Evolutionary conservation across 2,888 invertebrate species (phyloP).

Genomic region (Agrenia bidenticulata): DNA sequence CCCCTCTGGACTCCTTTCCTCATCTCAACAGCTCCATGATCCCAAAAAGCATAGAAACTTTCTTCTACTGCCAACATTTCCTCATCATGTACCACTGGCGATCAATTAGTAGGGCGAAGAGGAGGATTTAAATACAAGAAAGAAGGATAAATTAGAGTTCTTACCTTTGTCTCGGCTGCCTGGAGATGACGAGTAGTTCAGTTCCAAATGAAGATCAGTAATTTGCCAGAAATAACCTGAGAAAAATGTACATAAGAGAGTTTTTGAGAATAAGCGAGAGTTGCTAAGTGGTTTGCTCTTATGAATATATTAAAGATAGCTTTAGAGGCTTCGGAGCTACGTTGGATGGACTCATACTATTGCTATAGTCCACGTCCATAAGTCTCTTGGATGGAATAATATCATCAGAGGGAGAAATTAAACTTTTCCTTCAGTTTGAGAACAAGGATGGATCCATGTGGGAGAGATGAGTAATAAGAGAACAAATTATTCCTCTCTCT

Average conservation of each 20-base stretch:
- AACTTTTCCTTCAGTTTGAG: slow-evolving; percentile 1
- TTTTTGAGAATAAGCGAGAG: background rate
- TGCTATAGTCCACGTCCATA: background rate
- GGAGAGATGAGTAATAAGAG: slow-evolving; percentile 15
- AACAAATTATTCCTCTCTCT: slow-evolving; percentile 20
- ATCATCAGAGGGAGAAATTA: slow-evolving; percentile 12
- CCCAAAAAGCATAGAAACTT: too few relatives aligned
- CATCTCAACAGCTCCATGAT: background rate
- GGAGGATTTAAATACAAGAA: slow-evolving; percentile 1
- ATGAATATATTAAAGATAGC: slow-evolving; percentile 14
- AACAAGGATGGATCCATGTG: background rate
- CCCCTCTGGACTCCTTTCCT: too few relatives aligned
- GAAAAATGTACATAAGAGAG: slow-evolving; percentile 31
- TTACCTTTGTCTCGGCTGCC: slow-evolving; percentile 76
- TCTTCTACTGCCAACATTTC: too few relatives aligned
- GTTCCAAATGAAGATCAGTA: slow-evolving; percentile 88
- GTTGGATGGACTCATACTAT: too few relatives aligned
- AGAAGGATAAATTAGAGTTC: slow-evolving; percentile 53
- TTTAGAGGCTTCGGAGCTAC: background rate
- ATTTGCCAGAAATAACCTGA: slow-evolving; percentile 95
- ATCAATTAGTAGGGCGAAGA: slow-evolving; percentile 11
- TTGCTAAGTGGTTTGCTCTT: slow-evolving; percentile 11
- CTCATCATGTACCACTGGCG: too few relatives aligned
- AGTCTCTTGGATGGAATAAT: background rate
- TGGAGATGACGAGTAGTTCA: slow-evolving; percentile 73